Evolutionary conservation across 2,113 vertebrate genomes (phyloP), one percentile per base, ranked within the genome.

Genomic region (Calidris pygmaea): DNA sequence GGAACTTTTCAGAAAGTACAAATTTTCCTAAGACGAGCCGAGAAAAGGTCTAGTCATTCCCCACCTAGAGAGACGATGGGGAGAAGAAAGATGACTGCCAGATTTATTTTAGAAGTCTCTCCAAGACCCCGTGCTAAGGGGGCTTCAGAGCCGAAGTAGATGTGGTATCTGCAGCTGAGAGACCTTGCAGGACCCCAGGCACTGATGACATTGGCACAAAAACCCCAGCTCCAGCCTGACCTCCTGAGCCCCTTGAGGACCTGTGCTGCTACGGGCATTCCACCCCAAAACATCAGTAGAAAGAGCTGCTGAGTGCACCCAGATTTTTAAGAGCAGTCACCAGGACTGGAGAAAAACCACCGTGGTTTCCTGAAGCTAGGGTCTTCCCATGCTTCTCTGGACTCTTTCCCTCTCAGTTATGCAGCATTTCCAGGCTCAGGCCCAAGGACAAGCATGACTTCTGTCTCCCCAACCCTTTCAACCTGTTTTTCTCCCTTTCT

Each of bases 11-110:
- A 72, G 95, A 89, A 95, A 58, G 76, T 71, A 85, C 41, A 48
- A 74, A 91, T 35, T 50, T 85, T 83, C 91, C 70, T 48, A 85
- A 93, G 43, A 35, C 0, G 2, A 94, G 43, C 0, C 15, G 73
- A 91, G 93, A 77, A 93, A 96, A 95, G 76, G 9, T 50, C 52
- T 30, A 85, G 65, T 90, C 56, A 89, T 87, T 95, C 48, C 55
- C 35, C 65, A 43, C 41, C 41, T 63, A 45, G 14, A 29, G 52
- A 84, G 41, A 50, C 75, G 34, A 48, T 1, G 0, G 34, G 18
- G 34, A 86, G 60, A 87, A 88, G 55, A 63, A 37, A 75, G 73
- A 72, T 0, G 1, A 65, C 35, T 45, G 65, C 7, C 56, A n/a
- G n/a, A 34, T 81, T 87, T 59, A 48, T 74, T 70, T 84, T 3